Conservation (phyloP, 2,113 vertebrate species). For the Thymallus thymallus region DNA sequence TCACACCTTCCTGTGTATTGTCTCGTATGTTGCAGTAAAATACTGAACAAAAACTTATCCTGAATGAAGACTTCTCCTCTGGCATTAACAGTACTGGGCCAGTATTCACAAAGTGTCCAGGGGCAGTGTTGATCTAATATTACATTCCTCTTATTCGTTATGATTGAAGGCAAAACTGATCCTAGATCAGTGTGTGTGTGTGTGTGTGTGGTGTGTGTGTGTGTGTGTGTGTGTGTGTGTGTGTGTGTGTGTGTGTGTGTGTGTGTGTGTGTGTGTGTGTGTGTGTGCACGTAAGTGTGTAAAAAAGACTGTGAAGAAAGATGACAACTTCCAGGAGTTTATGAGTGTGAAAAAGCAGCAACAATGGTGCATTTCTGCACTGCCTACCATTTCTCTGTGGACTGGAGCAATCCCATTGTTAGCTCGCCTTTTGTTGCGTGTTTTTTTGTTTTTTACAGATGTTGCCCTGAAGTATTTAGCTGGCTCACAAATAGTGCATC, state of each 20-base stretch:
- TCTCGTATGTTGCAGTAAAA: no score
- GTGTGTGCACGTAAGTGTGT: background rate
- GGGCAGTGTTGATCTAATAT: no score
- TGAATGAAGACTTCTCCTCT: no score
- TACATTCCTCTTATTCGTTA: no score
- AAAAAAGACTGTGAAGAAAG: constrained; percentile 12
- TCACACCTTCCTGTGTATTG: no score
- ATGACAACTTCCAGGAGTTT: constrained; percentile 51
- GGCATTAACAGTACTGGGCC: no score
- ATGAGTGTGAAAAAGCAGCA: constrained; percentile 34
- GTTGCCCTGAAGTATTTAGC: constrained; percentile 13
- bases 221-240: no score
- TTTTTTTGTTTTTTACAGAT: constrained; percentile 15
- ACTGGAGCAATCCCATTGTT: background rate
- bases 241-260: background rate
- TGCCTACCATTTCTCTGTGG: constrained; percentile 23
- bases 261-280: constrained; percentile 6
- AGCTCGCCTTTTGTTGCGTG: constrained; percentile 34
- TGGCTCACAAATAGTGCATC: constrained; percentile 11
- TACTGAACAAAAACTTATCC: no score
- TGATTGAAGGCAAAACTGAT: background rate
- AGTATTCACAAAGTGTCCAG: no score
- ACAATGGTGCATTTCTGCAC: constrained; percentile 43
- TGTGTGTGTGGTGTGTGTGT: constrained; percentile 5
- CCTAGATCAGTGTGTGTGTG: background rate